Conservation (phyloP, 2,797 vertebrate species). For the Girardinus metallicus region DNA sequence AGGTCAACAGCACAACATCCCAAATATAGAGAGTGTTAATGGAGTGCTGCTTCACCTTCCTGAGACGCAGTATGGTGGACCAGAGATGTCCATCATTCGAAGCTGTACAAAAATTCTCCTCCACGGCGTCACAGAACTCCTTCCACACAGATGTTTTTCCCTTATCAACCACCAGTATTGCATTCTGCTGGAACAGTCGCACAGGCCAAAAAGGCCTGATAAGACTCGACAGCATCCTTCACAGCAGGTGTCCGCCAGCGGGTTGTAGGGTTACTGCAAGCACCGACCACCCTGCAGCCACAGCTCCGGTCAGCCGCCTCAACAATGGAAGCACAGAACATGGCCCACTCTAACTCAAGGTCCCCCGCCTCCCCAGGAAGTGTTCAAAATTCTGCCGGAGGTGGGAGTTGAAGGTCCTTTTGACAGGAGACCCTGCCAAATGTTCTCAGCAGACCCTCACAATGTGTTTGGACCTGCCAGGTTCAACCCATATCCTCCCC, state of each 20-base stretch:
- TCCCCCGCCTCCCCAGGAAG: neutral
- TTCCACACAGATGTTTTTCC: neutral
- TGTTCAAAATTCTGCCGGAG: neutral
- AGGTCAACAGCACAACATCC: too few relatives aligned
- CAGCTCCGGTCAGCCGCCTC: neutral
- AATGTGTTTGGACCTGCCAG: neutral
- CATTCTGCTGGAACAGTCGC: neutral
- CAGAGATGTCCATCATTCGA: neutral
- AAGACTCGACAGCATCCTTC: neutral
- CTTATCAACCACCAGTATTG: neutral
- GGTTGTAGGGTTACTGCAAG: neutral
- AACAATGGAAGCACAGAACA: neutral
- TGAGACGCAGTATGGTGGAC: neutral
- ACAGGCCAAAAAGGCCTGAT: neutral
- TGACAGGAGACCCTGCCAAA: neutral
- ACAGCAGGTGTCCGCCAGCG: neutral
- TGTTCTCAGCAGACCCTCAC: neutral
- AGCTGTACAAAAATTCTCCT: neutral
- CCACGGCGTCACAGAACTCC: neutral
- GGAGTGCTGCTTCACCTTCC: neutral
- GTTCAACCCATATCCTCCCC: neutral
- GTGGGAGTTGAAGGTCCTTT: slow-evolving; percentile 1
- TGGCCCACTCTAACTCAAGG: neutral
- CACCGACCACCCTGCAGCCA: neutral
- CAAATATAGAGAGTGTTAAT: neutral